Conservation (phyloP, 2,113 vertebrate species). For the Anolis carolinensis region DNA sequence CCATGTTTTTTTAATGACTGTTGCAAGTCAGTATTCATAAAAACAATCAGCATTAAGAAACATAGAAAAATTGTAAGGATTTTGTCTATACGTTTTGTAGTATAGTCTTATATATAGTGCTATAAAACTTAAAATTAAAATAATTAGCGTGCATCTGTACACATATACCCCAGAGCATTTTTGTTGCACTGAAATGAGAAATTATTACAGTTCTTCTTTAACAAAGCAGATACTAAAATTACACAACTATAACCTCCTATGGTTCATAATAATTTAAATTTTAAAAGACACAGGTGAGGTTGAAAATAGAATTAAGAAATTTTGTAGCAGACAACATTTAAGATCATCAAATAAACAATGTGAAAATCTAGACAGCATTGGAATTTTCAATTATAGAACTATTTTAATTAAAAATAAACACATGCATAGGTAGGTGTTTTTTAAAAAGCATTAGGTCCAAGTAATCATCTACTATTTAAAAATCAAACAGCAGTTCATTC, state of each 20-base stretch:
- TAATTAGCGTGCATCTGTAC: too few species aligned
- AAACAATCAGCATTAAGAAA: background rate
- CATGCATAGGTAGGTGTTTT: background rate
- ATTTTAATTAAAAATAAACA: background rate
- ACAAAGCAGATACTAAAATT: background rate
- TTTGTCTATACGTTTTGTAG: background rate
- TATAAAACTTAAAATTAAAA: background rate
- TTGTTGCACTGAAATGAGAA: background rate
- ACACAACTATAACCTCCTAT: background rate
- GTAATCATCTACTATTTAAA: background rate
- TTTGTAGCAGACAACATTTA: background rate
- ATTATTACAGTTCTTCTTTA: background rate
- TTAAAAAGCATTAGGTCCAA: background rate
- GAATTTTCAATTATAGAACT: background rate
- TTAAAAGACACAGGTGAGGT: background rate
- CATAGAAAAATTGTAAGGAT: background rate
- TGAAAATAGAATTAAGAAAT: background rate
- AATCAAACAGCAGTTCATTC: background rate
- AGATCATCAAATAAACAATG: background rate
- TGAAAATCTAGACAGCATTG: background rate
- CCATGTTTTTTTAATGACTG: background rate
- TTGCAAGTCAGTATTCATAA: background rate
- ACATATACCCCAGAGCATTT: background rate
- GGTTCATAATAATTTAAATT: background rate
- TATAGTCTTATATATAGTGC: background rate